Base-by-base conservation (phyloP, 1,140 invertebrate species). In the Ceratina japonica region DNA sequence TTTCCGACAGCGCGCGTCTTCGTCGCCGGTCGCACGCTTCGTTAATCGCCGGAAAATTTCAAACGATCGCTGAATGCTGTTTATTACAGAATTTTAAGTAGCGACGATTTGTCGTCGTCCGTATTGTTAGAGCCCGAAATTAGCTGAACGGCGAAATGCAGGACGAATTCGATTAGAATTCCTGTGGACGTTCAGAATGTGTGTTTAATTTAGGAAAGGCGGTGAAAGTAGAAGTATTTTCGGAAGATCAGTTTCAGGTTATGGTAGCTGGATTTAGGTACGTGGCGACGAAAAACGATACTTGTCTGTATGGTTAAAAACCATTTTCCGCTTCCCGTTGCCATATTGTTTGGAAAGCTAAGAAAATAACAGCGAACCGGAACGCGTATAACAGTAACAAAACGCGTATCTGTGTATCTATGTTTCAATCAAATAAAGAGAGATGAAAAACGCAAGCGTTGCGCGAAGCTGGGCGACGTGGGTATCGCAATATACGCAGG, bases 401-500 rank as follows among this genome's bases (percentile, higher is more conserved):
- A 54, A 59, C 8, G 37, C n/a, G 16, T 12, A 16, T 22, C 22
- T 20, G 0, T 59, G n/a, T 16, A 24, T 58, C 31, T 49, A 27
- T n/a, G 27, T 75, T 75, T 59, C 24, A 49, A 13, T 16, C 24
- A n/a, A 22, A 62, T 15, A 18, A 44, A 66, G 59, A 20, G 54
- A 56, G 54, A 8, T 49, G 31, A 51, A 16, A 31, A 49, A 13
- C 22, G n/a, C 1, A 13, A 51, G 4, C 18, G 54, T 8, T 12
- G 12, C 37, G 20, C 31, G 54, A 15, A 2, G 13, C 5, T 12
- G 12, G 20, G 20, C 31, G 54, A 20, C 13, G 13, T 3, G n/a
- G 69, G 54, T n/a, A 69, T 20, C 15, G 37, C 37, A 69, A 69
- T 51, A 22, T 16, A 22, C 20, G 37, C 22, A n/a, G 44, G 22